Percentiles rank a stretch among this genome's conserved stretches.
phyloP scores from a whole-genome alignment of 2,797 vertebrate genomes.

The Agapornis canus region DNA sequence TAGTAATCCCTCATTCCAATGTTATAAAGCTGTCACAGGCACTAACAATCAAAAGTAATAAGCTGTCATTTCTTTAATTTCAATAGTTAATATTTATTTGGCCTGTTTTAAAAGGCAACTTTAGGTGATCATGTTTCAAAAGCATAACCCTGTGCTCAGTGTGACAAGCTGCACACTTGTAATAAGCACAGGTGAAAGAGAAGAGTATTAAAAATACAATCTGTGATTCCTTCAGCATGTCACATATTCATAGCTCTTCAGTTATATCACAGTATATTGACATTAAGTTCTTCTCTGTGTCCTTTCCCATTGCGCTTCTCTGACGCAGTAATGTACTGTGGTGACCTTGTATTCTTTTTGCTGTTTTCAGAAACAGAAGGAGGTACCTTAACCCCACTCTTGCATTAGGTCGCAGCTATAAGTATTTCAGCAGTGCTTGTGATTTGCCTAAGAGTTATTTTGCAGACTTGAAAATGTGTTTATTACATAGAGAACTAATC shows the following conservation, averaged over 20 bases:
- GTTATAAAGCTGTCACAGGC: conserved; percentile 9
- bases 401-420: background rate
- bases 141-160: background rate
- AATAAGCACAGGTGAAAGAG: background rate
- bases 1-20: background rate
- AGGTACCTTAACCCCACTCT: background rate
- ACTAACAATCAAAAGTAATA: background rate
- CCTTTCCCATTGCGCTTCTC: background rate
- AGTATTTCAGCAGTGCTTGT: background rate
- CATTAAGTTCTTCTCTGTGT: background rate
- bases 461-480: background rate
- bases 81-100: conserved; percentile 19
- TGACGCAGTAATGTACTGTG: background rate
- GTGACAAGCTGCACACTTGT: background rate
- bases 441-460: background rate
- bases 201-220: background rate
- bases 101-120: background rate
- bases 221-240: background rate
- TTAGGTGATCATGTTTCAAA: background rate
- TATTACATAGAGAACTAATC: background rate
- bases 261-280: background rate
- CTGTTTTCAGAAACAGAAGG: background rate
- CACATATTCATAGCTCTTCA: background rate
- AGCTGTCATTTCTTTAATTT: conserved; percentile 22
- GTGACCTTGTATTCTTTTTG: background rate